These are phyloP conservation scores for Vidua macroura DNA, from an alignment of 2,113 vertebrate genomes.

Conservation along the genomic window DNA sequence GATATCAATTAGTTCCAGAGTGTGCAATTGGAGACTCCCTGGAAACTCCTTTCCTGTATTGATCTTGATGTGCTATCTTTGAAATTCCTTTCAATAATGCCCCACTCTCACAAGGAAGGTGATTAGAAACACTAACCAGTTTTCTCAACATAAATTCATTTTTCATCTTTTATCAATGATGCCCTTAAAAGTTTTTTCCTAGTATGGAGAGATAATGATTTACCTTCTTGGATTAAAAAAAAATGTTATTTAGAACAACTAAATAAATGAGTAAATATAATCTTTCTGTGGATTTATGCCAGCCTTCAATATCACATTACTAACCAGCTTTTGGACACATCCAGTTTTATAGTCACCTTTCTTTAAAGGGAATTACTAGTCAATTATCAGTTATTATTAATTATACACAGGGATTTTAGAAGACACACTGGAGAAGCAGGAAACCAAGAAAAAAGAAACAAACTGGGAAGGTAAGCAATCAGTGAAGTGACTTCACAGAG, in stretches of 20 bases:
- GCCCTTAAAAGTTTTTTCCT: background rate
- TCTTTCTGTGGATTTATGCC: background rate
- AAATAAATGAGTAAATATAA: background rate
- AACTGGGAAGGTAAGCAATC: background rate
- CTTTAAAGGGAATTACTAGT: background rate
- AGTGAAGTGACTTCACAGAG: background rate
- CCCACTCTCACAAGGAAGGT: background rate
- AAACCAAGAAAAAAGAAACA: background rate
- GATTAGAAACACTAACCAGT: background rate
- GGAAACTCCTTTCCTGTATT: background rate
- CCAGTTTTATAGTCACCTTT: background rate
- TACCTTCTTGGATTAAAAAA: background rate
- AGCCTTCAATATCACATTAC: background rate
- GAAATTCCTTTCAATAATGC: background rate
- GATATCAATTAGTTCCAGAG: background rate
- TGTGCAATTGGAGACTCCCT: background rate
- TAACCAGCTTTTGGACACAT: background rate
- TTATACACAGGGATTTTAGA: background rate
- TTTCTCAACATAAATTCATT: background rate
- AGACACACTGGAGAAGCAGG: background rate
- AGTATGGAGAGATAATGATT: background rate
- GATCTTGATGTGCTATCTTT: background rate
- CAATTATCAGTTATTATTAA: background rate
- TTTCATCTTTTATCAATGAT: background rate
- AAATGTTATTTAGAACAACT: background rate